These are phyloP conservation scores for Cirrhinus mrigala DNA, from an alignment of 2,797 vertebrate species.

Conservation along the genomic window DNA sequence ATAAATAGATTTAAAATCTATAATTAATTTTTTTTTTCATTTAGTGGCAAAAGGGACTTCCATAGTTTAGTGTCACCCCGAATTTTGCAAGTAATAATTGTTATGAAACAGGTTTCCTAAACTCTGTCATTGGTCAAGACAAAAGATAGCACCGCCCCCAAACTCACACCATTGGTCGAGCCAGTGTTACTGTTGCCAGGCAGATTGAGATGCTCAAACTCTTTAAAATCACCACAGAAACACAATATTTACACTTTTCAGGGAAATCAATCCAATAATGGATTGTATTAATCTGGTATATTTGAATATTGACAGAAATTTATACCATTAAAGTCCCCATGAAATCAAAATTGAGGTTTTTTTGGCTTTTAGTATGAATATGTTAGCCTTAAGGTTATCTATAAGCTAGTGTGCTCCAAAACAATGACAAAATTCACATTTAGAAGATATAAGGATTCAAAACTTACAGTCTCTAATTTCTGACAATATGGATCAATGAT, in stretches of 20 bases:
- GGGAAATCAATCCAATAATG: neutral
- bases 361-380: too few species aligned
- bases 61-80: neutral
- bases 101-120: neutral
- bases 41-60: neutral
- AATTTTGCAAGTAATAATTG: neutral
- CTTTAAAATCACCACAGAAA: neutral
- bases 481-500: too few species aligned
- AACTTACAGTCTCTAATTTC: too few species aligned
- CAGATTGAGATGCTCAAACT: neutral
- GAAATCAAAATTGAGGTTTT: too few species aligned
- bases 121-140: neutral
- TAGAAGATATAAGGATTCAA: too few species aligned
- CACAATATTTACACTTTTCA: neutral
- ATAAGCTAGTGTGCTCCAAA: too few species aligned
- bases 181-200: neutral
- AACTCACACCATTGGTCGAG: neutral
- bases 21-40: neutral
- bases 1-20: too few species aligned
- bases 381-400: too few species aligned
- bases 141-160: neutral
- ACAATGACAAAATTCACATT: too few species aligned
- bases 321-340: neutral
- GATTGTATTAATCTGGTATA: neutral
- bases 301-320: neutral